Conservation (phyloP, 2,113 vertebrate species). For the Scomber scombrus region DNA sequence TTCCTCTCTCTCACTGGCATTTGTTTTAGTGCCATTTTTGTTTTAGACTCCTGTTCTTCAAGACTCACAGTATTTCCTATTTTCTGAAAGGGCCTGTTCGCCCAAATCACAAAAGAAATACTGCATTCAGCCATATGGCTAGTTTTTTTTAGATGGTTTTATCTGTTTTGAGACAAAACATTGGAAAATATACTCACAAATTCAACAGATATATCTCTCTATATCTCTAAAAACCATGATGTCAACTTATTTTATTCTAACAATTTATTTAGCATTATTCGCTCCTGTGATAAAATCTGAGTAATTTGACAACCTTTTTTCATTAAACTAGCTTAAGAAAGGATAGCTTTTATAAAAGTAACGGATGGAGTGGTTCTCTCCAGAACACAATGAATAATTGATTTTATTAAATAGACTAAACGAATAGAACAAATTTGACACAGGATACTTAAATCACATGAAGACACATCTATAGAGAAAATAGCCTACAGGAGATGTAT, state of each 20-base stretch:
- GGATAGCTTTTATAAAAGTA: conserved; percentile 1
- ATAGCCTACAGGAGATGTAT: neutral
- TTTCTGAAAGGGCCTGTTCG: neutral
- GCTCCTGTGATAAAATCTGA: neutral
- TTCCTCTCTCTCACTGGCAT: neutral
- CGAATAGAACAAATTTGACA: conserved; percentile 14
- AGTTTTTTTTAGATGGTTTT: neutral
- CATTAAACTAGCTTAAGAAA: neutral
- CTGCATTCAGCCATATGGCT: neutral
- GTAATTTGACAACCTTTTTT: neutral
- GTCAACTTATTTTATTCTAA: too few relatives aligned
- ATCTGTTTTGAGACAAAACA: neutral
- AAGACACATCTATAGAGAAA: neutral
- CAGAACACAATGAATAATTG: conserved; percentile 15
- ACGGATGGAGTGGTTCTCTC: neutral
- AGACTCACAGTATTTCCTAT: too few relatives aligned
- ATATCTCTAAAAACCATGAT: too few relatives aligned
- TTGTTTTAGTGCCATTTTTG: neutral
- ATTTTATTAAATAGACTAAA: neutral
- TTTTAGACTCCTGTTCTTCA: neutral
- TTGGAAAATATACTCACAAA: too few relatives aligned
- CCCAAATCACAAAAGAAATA: too few relatives aligned
- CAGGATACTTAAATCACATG: neutral
- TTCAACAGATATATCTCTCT: too few relatives aligned
- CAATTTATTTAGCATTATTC: neutral